A percentile compares a stretch with the other conserved stretches of the same genome.
Evolutionary conservation across 2,797 vertebrate species (phyloP).

Genomic region (Darevskia mixta): DNA sequence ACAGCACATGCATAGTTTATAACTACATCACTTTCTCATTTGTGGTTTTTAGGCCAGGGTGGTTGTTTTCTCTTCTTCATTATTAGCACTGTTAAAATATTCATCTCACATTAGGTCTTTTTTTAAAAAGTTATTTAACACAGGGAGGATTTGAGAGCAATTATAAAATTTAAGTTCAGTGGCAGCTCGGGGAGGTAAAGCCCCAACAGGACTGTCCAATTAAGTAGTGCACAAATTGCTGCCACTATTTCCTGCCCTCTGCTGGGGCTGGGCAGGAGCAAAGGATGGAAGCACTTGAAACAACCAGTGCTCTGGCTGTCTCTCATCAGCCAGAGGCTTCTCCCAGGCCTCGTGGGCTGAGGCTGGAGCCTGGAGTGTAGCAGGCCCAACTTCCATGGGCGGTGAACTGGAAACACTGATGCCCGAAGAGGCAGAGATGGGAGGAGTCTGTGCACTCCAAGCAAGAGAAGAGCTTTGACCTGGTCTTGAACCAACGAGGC

Average conservation of each 20-base stretch:
- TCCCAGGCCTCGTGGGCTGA: background rate
- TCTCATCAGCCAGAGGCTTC: background rate
- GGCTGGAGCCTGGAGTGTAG: background rate
- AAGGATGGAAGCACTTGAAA: background rate
- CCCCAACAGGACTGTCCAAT: constrained; percentile 41
- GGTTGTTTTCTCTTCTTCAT: constrained; percentile 58
- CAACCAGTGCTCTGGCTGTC: background rate
- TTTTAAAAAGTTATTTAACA: background rate
- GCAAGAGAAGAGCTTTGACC: background rate
- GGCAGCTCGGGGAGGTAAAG: constrained; percentile 52
- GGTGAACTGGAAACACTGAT: background rate
- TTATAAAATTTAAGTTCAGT: constrained; percentile 56
- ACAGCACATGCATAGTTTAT: constrained; percentile 69
- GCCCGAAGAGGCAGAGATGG: background rate
- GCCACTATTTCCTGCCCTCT: background rate
- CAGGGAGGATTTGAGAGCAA: constrained; percentile 59
- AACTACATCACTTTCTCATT: constrained; percentile 73
- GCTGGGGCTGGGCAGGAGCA: background rate
- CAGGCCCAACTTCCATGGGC: background rate
- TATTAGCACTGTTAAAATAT: constrained; percentile 80
- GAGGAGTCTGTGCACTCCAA: too few species aligned
- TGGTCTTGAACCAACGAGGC: background rate
- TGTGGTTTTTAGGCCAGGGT: constrained; percentile 73
- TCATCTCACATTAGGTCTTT: constrained; percentile 74
- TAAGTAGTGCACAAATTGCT: background rate